Base-by-base conservation (phyloP, 2,888 invertebrate genomes). In the Agapetus fuscipes region DNA sequence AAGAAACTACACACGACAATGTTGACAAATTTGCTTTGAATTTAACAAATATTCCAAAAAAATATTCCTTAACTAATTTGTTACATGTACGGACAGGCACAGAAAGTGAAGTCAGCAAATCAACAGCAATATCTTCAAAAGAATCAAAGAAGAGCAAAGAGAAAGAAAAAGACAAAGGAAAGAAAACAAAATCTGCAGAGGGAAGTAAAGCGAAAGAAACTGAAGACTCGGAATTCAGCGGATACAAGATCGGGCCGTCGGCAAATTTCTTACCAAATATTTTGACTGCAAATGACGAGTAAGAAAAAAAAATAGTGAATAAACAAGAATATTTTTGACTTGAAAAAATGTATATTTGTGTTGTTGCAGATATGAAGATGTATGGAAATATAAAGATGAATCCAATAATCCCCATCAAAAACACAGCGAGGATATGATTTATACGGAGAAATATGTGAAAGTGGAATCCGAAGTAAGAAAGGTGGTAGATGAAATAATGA, bases 341-440 rank as follows among this genome's bases (percentile, higher is more conserved):
- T 20, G 20, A 20, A 20, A 20, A 20, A n/a, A n/a, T n/a, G n/a
- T n/a, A 24, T 11, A 27, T 7, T n/a, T 27, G 27, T 15, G n/a
- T 16, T 15, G 38, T 27, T 53, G 13, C 15, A 76, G 78, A 52
- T 82, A 80, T 55, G 81, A 83, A 56, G 89, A 84, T 45, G 72
- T 82, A 15, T 95, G 94, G 94, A 79, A 78, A 51, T 76, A 77
- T 37, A 82, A 80, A 56, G 83, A 88, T 50, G 90, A 91, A 54
- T 62, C 69, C 0, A 65, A 71, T 2, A 87, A 90, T 60, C 72
- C 78, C 0, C 67, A 75, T 34, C 91, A 94, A 57, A 72, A 73
- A 15, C 81, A 83, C 51, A 86, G 91, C 55, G 71, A 74, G 37
- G 83, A 88, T 43, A 83, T 94, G 66, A 84, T 95, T 50, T 81